Conservation (phyloP, 1,140 invertebrate genomes). For the Lordiphosa stackelbergi region DNA sequence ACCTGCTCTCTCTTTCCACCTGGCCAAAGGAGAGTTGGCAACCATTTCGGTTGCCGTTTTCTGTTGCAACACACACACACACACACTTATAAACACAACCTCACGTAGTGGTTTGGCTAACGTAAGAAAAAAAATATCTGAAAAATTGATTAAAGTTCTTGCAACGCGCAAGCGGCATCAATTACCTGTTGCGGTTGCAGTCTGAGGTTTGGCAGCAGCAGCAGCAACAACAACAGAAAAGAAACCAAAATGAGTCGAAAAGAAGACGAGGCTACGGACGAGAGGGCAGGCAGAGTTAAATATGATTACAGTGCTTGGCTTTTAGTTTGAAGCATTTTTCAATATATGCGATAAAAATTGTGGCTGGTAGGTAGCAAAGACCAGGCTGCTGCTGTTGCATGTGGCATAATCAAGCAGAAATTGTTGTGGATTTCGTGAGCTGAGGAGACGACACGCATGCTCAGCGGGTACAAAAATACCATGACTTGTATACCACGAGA, state of each 20-base stretch:
- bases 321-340: constrained; percentile 60
- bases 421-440: constrained; percentile 46
- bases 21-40: constrained; percentile 17
- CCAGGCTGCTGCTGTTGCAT: constrained; percentile 13
- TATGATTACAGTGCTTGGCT: constrained; percentile 67
- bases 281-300: constrained; percentile 42
- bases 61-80: constrained; percentile 32
- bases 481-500: no score
- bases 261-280: constrained; percentile 21
- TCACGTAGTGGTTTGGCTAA: constrained; percentile 18
- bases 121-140: constrained; percentile 42
- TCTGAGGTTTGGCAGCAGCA: constrained; percentile 45
- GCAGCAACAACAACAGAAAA: constrained; percentile 11
- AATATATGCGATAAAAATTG: constrained; percentile 48
- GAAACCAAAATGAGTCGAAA: constrained; percentile 15
- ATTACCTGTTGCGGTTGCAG: constrained; percentile 59
- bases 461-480: background rate
- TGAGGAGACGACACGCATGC: constrained; percentile 20
- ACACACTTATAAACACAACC: constrained; percentile 3
- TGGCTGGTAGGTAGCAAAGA: background rate
- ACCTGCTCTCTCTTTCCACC: background rate
- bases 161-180: constrained; percentile 62
- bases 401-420: constrained; percentile 42
- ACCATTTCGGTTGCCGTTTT: constrained; percentile 39
- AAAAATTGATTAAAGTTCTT: constrained; percentile 70